Evolutionary conservation across 2,888 invertebrate genomes (phyloP).

Genomic region (Taphrorychus bicolor): DNA sequence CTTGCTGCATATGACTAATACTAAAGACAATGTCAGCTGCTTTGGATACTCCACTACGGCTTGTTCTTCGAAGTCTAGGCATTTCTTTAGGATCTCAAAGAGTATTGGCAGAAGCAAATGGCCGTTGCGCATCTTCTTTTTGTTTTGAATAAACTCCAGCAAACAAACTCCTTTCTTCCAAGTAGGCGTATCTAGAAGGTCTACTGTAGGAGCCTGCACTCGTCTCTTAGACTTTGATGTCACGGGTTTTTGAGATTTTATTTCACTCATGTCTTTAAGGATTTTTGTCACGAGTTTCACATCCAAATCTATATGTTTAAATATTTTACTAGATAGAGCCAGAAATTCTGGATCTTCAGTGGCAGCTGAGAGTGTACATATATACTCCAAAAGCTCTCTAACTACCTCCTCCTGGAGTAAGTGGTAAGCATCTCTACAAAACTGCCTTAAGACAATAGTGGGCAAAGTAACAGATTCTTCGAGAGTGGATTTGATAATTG

Average conservation of each 20-base stretch:
- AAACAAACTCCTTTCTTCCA: slow-evolving; percentile 84
- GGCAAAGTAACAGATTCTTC: slow-evolving; percentile 38
- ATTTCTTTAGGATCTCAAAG: slow-evolving; percentile 80
- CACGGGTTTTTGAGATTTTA: slow-evolving; percentile 57
- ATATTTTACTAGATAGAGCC: slow-evolving; percentile 67
- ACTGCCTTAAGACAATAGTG: slow-evolving; percentile 40
- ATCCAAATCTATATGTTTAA: slow-evolving; percentile 72
- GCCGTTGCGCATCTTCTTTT: slow-evolving; percentile 77
- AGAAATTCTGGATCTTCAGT: slow-evolving; percentile 68
- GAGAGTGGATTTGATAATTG: slow-evolving; percentile 54
- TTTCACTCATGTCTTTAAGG: slow-evolving; percentile 67
- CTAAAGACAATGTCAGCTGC: slow-evolving; percentile 80
- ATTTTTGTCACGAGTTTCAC: slow-evolving; percentile 67
- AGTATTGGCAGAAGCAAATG: slow-evolving; percentile 73
- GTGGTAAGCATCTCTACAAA: slow-evolving; percentile 62
- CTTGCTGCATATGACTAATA: slow-evolving; percentile 75
- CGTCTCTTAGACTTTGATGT: slow-evolving; percentile 57
- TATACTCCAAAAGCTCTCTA: slow-evolving; percentile 61
- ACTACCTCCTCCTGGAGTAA: slow-evolving; percentile 62
- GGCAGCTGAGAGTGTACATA: slow-evolving; percentile 65
- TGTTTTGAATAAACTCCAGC: slow-evolving; percentile 84
- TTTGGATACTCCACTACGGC: slow-evolving; percentile 86
- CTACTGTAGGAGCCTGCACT: slow-evolving; percentile 62
- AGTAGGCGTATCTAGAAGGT: slow-evolving; percentile 68
- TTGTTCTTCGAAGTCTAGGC: slow-evolving; percentile 82